Percentiles rank a stretch among this genome's conserved stretches.
phyloP scores from a whole-genome alignment of 2,797 vertebrate species.

The Rhinogobio ventralis region DNA sequence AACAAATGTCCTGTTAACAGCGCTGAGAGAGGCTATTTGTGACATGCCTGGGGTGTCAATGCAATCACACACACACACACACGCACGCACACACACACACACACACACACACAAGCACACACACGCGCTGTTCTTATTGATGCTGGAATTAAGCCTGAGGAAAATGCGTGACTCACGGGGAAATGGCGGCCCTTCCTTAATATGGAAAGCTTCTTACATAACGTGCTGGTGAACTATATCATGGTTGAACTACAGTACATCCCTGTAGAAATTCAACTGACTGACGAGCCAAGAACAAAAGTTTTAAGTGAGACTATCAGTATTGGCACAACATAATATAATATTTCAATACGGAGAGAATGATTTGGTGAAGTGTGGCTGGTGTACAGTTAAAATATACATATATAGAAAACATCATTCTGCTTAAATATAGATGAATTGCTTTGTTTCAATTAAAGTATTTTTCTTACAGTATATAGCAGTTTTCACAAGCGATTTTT shows the following conservation, averaged over 20 bases:
- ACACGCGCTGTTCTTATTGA: constrained; percentile 42
- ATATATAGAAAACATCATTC: not conserved
- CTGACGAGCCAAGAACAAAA: not conserved
- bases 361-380: not conserved
- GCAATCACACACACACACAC: not conserved
- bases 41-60: constrained; percentile 4
- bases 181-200: constrained; percentile 43
- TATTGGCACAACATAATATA: not conserved
- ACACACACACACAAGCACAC: constrained; percentile 1
- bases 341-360: not conserved
- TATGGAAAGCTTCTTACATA: constrained; percentile 61
- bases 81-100: constrained; percentile 24
- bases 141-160: constrained; percentile 27
- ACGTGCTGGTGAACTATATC: constrained; percentile 32
- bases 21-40: constrained; percentile 25
- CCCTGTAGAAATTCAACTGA: not conserved
- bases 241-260: not conserved
- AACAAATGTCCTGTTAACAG: constrained; percentile 18
- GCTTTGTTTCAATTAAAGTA: not conserved
- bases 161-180: constrained; percentile 65
- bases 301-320: not conserved
- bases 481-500: not conserved
- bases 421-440: not conserved
- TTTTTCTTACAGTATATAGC: not conserved
- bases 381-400: not conserved